Base-by-base conservation (phyloP, 2,113 vertebrate genomes). In the Epinephelus fuscoguttatus region DNA sequence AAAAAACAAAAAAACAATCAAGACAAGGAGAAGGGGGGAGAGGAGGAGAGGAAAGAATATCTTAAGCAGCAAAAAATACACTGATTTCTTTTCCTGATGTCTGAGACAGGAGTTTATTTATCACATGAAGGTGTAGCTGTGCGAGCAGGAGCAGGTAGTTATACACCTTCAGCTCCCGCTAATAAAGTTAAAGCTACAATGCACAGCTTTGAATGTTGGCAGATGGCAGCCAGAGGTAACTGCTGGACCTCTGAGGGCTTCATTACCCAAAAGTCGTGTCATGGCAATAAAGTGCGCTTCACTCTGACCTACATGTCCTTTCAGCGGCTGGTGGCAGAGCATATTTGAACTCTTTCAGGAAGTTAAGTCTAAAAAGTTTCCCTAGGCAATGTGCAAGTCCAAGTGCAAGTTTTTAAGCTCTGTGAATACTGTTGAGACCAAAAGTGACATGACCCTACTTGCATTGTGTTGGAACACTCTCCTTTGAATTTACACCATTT, bases 401-500 rank as follows among this genome's bases (percentile, higher is more conserved):
- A 59, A 5, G 13, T 56, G 14, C 18, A 21, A 4, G 40, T 25
- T 45, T 3, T 49, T 25, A 42, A 27, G n/a, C 4, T 50, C 25
- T 47, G 14, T 25, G 42, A 67, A 18, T 18, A 67, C n/a, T 27
- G 23, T 10, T 27, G 8, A 19, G 19, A 53, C 47, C 8, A 49
- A 49, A 4, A 53, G 52, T 53, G 50, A 52, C 50, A 52, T 52
- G 50, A 13, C 18, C 33, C 33, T 37, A 37, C 33, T 37, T 37
- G 13, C 17, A 17, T 18, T 52, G 50, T 52, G 13, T 18, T 52
- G 13, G 59, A 42, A 70, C 78, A 75, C 45, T 80, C 81, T 85
- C 75, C 71, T 62, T 63, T 27, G 5, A 80, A 85, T 91, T 90
- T 88, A 90, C 76, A 89, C 71, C 75, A 89, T 88, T 86, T 88